phyloP scores from a whole-genome alignment of 2,113 vertebrate species.

The Ancistrus triradiatus region DNA sequence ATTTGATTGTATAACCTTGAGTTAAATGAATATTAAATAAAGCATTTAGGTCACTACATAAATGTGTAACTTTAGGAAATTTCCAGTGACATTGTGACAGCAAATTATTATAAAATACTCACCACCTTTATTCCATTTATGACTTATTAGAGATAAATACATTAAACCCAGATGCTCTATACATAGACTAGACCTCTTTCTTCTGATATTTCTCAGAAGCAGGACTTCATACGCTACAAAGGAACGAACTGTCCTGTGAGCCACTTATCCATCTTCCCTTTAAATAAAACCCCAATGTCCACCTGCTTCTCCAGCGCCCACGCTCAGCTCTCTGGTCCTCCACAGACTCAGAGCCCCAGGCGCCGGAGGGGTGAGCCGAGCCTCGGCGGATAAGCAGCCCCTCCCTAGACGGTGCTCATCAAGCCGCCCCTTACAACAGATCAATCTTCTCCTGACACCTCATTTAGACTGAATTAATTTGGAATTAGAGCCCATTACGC shows the following conservation, averaged over 20 bases:
- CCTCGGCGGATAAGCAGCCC: conserved; percentile 76
- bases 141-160: no score
- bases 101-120: no score
- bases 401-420: conserved; percentile 73
- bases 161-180: no score
- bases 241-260: background rate
- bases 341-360: conserved; percentile 67
- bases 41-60: no score
- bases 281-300: conserved; percentile 25
- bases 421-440: conserved; percentile 79
- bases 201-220: no score
- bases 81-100: no score
- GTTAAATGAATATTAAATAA: no score
- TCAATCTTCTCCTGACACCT: conserved; percentile 93
- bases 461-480: conserved; percentile 97
- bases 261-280: background rate
- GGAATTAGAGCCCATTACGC: conserved; percentile 87
- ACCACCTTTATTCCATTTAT: no score
- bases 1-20: no score
- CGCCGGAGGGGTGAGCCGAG: conserved; percentile 66
- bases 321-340: conserved; percentile 42
- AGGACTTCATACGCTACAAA: no score
- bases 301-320: conserved; percentile 50
- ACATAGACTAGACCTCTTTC: no score
- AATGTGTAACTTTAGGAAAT: no score